phyloP scores from a whole-genome alignment of 1,140 invertebrate genomes.

The Drosophila athabasca region DNA sequence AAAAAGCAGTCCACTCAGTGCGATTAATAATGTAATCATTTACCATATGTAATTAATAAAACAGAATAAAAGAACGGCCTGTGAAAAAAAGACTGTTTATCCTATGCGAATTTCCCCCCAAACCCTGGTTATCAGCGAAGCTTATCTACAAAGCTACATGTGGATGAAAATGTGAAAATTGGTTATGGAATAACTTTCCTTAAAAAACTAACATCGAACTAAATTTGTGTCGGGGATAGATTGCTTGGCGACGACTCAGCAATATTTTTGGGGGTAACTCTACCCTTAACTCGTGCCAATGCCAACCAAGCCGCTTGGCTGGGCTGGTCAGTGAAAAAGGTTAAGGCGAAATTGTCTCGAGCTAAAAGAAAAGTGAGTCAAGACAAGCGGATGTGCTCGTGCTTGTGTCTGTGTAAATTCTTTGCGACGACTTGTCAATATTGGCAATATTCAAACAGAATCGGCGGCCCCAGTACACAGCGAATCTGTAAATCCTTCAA shows the following conservation, averaged over 20 bases:
- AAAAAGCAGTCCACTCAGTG: background rate
- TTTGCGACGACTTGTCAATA: slow-evolving; percentile 17
- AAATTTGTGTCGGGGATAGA: slow-evolving; percentile 42
- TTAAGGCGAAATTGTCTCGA: too few species aligned
- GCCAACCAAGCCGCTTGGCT: too few species aligned
- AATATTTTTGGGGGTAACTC: slow-evolving; percentile 33
- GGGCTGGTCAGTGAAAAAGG: too few species aligned
- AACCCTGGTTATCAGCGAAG: slow-evolving; percentile 39
- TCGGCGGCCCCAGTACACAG: background rate
- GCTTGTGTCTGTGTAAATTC: background rate
- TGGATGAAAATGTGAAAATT: slow-evolving; percentile 54
- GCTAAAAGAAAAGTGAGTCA: too few species aligned
- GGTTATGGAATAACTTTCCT: slow-evolving; percentile 48
- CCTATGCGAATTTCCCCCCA: slow-evolving; percentile 24
- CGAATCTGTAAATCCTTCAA: slow-evolving; percentile 1
- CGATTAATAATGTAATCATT: background rate
- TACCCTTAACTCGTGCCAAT: background rate
- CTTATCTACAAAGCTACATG: slow-evolving; percentile 35
- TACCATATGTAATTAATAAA: slow-evolving; percentile 6
- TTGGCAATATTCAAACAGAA: slow-evolving; percentile 9
- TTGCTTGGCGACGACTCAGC: slow-evolving; percentile 41
- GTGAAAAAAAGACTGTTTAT: slow-evolving; percentile 3
- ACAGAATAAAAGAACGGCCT: background rate
- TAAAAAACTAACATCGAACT: slow-evolving; percentile 25
- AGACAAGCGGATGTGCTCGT: background rate